A percentile compares a stretch with the other conserved stretches of the same genome.
phyloP scores from a whole-genome alignment of 2,113 vertebrate species.

The Centropus unirufus region DNA sequence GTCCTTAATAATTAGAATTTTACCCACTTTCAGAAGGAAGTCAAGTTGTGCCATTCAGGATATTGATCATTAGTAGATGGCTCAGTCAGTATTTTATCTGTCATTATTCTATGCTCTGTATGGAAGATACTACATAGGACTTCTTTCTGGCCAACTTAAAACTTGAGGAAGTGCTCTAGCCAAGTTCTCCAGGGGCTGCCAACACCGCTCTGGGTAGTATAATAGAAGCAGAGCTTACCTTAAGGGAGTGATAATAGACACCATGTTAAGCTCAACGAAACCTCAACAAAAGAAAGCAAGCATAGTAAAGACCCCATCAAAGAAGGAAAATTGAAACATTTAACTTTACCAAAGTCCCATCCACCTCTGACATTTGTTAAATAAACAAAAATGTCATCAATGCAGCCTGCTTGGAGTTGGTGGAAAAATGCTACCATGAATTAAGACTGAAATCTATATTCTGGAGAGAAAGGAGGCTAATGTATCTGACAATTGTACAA shows the following conservation, averaged over 20 bases:
- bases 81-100: neutral
- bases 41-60: neutral
- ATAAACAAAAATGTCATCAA: neutral
- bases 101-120: neutral
- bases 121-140: neutral
- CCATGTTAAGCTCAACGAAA: neutral
- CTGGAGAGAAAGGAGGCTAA: neutral
- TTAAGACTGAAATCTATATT: neutral
- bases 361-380: no score
- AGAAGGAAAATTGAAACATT: neutral
- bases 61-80: neutral
- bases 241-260: neutral
- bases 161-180: neutral
- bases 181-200: neutral
- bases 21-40: neutral
- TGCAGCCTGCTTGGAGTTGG: neutral
- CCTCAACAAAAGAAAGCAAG: neutral
- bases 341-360: neutral
- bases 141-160: neutral
- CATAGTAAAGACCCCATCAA: neutral
- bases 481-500: neutral
- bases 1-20: neutral
- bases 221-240: neutral
- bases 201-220: rapidly evolving
- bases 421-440: neutral